A percentile compares a stretch with the other conserved stretches of the same genome.
Evolutionary conservation across 2,797 vertebrate species (phyloP).

Genomic region (Semotilus atromaculatus): DNA sequence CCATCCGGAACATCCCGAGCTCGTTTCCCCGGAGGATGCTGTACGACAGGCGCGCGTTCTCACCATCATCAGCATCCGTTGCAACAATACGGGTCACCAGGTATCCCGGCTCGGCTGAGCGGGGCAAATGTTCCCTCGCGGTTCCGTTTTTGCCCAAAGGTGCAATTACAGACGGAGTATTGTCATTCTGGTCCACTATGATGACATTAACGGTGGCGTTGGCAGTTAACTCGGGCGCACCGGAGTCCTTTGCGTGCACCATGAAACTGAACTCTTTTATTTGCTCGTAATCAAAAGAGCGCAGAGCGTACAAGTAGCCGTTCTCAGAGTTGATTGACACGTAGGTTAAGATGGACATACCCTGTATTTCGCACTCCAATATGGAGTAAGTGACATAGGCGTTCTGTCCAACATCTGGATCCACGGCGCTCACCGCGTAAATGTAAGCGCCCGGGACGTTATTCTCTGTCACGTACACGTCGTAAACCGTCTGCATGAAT

Average conservation of each 20-base stretch:
- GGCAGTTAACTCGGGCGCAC: slow-evolving; percentile 83
- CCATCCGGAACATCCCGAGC: slow-evolving; percentile 94
- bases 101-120: slow-evolving; percentile 93
- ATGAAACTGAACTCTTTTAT: slow-evolving; percentile 96
- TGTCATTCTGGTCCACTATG: slow-evolving; percentile 96
- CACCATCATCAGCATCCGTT: slow-evolving; percentile 93
- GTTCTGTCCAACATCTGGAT: slow-evolving; percentile 92
- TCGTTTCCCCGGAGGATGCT: slow-evolving; percentile 94
- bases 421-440: slow-evolving; percentile 93
- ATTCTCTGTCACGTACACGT: slow-evolving; percentile 97
- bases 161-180: slow-evolving; percentile 89
- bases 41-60: slow-evolving; percentile 94
- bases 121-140: slow-evolving; percentile 89
- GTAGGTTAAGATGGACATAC: slow-evolving; percentile 97
- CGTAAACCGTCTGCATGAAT: slow-evolving; percentile 92
- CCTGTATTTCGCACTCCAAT: slow-evolving; percentile 97
- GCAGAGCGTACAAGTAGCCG: slow-evolving; percentile 95
- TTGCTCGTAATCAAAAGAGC: slow-evolving; percentile 98
- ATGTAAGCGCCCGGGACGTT: slow-evolving; percentile 98
- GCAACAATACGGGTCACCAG: slow-evolving; percentile 92
- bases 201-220: slow-evolving; percentile 92
- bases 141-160: slow-evolving; percentile 92
- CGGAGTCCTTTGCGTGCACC: slow-evolving; percentile 91
- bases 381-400: slow-evolving; percentile 94
- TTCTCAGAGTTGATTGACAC: slow-evolving; percentile 98